phyloP scores from a whole-genome alignment of 92 coral and sea anemone genomes.

The Epizoanthus ramosus region DNA sequence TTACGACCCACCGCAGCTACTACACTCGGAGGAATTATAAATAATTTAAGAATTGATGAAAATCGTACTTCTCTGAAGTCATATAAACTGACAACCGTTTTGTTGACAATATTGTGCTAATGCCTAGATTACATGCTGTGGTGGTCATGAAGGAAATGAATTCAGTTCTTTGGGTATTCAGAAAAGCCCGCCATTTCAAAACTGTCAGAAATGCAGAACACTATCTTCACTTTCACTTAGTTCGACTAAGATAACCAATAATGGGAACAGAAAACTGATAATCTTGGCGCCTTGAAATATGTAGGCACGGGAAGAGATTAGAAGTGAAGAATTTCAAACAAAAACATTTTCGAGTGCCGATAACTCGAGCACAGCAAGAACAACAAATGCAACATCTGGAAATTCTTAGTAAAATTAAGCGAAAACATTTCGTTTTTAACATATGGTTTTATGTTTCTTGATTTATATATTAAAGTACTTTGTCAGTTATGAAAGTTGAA shows the following conservation, averaged over 20 bases:
- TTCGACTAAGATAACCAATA: conserved; percentile 7
- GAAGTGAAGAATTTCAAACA: conserved; percentile 6
- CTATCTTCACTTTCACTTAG: not conserved
- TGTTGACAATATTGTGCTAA: conserved; percentile 23
- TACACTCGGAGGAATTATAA: not conserved
- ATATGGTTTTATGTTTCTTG: no score
- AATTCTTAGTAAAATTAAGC: no score
- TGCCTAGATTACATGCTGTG: not conserved
- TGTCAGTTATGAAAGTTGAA: no score
- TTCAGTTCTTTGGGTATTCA: not conserved
- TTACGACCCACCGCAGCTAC: conserved; percentile 32
- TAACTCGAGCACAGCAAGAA: not conserved
- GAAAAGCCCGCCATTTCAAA: conserved; percentile 26
- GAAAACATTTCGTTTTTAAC: no score
- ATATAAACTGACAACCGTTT: not conserved
- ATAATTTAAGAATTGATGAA: conserved; percentile 3
- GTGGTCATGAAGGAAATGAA: not conserved
- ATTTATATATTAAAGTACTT: no score
- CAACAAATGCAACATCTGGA: not conserved
- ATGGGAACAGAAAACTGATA: not conserved
- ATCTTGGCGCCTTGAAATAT: not conserved
- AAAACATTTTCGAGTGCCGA: conserved; percentile 12
- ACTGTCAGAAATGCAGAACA: not conserved
- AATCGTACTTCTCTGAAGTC: not conserved
- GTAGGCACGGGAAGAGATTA: not conserved